Conservation (phyloP, 2,113 vertebrate genomes). For the Ceuthmochares aereus region DNA sequence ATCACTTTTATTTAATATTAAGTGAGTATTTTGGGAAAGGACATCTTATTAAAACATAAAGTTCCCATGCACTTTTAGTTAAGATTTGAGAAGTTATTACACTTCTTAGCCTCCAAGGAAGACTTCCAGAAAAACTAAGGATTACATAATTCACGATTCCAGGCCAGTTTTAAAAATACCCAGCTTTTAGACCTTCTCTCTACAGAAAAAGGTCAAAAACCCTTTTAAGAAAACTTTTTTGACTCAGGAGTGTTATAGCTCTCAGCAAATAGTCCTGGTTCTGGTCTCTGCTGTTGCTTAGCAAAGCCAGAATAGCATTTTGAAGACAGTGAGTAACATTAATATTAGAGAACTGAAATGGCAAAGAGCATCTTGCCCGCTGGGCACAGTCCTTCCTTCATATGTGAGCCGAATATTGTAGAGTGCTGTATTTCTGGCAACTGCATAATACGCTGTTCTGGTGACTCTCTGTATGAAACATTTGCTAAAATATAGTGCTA, state of each 20-base stretch:
- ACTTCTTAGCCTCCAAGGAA: neutral
- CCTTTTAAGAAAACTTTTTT: neutral
- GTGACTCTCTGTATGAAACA: neutral
- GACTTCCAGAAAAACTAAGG: neutral
- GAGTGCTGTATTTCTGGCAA: neutral
- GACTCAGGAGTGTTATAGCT: neutral
- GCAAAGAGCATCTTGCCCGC: neutral
- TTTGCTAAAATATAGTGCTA: constrained; percentile 5
- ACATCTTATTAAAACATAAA: neutral
- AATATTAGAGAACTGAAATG: neutral
- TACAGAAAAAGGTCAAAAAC: neutral
- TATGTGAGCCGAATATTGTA: neutral
- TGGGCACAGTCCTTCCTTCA: neutral
- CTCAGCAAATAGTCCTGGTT: neutral
- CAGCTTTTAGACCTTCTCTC: neutral
- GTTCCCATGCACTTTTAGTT: neutral
- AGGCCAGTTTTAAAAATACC: neutral
- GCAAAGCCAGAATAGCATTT: neutral
- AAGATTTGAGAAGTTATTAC: neutral
- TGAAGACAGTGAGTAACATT: neutral
- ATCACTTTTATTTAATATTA: neutral
- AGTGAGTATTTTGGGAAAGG: neutral
- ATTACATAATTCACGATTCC: neutral
- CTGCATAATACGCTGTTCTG: neutral
- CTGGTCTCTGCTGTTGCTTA: neutral